These are phyloP conservation scores for Phyllotreta cruciferae DNA, from an alignment of 2,888 invertebrate species.

Conservation along the genomic window DNA sequence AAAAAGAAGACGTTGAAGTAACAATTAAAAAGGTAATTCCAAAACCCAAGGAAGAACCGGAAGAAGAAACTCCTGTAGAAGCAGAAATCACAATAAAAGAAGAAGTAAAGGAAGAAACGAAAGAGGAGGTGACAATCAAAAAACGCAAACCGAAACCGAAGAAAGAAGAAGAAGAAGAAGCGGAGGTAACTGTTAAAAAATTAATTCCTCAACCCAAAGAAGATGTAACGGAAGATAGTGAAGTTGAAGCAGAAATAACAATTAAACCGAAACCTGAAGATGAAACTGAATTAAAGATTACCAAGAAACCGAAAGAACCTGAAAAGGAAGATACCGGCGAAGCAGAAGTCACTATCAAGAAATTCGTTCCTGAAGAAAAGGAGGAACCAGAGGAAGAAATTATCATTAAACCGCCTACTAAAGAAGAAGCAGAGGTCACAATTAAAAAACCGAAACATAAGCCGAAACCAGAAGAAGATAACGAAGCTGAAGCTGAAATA, in stretches of 20 bases:
- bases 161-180: slow-evolving; percentile 45
- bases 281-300: slow-evolving; percentile 46
- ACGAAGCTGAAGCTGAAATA: slow-evolving; percentile 50
- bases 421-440: slow-evolving; percentile 50
- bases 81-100: slow-evolving; percentile 34
- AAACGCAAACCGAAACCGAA: slow-evolving; percentile 15
- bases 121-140: slow-evolving; percentile 45
- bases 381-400: slow-evolving; percentile 49
- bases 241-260: slow-evolving; percentile 47
- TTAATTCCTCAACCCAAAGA: slow-evolving; percentile 44
- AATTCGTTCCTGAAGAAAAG: slow-evolving; percentile 53
- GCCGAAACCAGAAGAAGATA: slow-evolving; percentile 50
- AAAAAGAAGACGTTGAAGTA: slow-evolving; percentile 44
- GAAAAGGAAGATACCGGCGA: slow-evolving; percentile 51
- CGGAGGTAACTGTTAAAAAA: slow-evolving; percentile 16
- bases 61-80: too few relatives aligned
- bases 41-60: background rate
- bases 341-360: slow-evolving; percentile 48
- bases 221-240: slow-evolving; percentile 49
- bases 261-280: slow-evolving; percentile 59
- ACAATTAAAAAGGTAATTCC: background rate
- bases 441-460: slow-evolving; percentile 44
- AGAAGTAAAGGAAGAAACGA: slow-evolving; percentile 57
- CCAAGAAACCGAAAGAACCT: slow-evolving; percentile 41
- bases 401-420: slow-evolving; percentile 62